Evolutionary conservation across 2,888 invertebrate species (phyloP), one percentile per base, ranked within the genome.

Genomic region (Agrotis segetum): DNA sequence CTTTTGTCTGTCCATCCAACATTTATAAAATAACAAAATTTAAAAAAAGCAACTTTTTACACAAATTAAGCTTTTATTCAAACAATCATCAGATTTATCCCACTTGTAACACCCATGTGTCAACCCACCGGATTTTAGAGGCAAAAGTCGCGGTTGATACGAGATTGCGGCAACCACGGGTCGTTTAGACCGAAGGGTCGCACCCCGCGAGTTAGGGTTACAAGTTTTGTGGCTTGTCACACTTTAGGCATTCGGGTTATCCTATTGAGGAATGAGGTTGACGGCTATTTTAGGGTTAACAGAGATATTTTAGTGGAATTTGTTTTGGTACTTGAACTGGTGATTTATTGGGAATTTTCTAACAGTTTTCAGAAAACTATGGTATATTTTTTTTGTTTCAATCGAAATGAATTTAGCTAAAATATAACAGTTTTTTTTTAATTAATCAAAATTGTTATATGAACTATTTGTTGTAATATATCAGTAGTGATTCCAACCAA

Each of bases 131-230:
- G 84, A 83, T 83, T 78, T 64, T 84, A 83, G 82, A 89, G 86
- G 87, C 90, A 88, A 90, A 89, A 90, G 90, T 91, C 90, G 89
- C 77, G 80, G 78, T 84, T 77, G 88, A 88, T 85, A 85, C 83
- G 87, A 86, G 91, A 90, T 90, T 89, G 91, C 84, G 85, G 64
- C 84, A 85, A 78, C 74, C 83, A 83, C 77, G 90, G 86, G 84
- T 83, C 81, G 85, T 74, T 70, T 77, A 73, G 82, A 78, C 75
- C 60, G 73, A 82, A 81, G 91, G 92, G 91, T 90, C 85, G 87
- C 86, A 83, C 89, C 91, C 90, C 87, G 85, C 84, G 77, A 85
- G 88, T 88, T 87, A 90, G 91, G 91, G 91, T 90, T 91, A 89
- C 88, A 87, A 87, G 76, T 83, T 78, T 83, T 87, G 84, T 85